phyloP scores from a whole-genome alignment of 2,888 invertebrate genomes.

The Leptinotarsa peninsularis region DNA sequence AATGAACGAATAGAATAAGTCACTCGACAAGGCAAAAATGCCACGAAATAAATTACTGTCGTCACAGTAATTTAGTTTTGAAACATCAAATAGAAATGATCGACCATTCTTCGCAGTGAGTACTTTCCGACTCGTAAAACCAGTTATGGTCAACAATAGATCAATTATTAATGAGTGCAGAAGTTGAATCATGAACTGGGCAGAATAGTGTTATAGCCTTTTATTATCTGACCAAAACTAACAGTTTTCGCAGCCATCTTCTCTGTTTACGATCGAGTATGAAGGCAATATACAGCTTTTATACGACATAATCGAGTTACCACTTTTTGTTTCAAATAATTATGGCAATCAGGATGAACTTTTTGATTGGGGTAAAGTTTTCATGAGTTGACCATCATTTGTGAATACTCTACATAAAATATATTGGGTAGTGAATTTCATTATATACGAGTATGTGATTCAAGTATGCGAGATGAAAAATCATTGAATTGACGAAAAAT shows the following conservation, averaged over 20 bases:
- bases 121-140: not conserved
- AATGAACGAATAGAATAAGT: too few species aligned
- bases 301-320: not conserved
- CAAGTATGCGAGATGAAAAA: too few species aligned
- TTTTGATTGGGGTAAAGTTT: too few species aligned
- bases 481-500: too few species aligned
- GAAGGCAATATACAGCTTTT: not conserved
- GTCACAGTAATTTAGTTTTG: not conserved
- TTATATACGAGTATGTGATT: too few species aligned
- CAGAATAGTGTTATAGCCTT: not conserved
- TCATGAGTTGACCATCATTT: too few species aligned
- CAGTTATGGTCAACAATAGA: not conserved
- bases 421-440: too few species aligned
- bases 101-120: not conserved
- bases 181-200: not conserved
- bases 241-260: not conserved
- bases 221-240: constrained; percentile 6
- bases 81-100: not conserved
- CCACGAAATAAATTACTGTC: not conserved
- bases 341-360: not conserved
- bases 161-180: not conserved
- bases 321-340: not conserved
- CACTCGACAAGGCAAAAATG: too few species aligned
- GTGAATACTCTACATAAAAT: too few species aligned
- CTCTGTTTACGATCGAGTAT: not conserved